phyloP scores from a whole-genome alignment of 2,888 invertebrate genomes.

The Troides helena region DNA sequence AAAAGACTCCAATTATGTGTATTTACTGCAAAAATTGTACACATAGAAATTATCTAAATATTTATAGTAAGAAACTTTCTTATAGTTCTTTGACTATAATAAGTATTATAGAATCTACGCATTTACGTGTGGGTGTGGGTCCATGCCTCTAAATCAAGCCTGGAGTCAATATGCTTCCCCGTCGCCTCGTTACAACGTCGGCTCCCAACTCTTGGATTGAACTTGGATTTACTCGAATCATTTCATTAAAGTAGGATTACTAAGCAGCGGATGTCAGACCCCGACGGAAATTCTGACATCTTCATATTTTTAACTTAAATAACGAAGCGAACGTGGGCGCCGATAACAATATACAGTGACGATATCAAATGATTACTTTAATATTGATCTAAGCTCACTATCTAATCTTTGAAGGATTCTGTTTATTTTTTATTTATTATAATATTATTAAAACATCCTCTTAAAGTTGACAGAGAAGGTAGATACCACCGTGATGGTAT shows the following conservation, averaged over 20 bases:
- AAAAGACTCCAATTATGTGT: too few species aligned
- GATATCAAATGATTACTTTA: conserved; percentile 4
- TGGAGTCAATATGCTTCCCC: conserved; percentile 18
- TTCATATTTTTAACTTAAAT: conserved; percentile 14
- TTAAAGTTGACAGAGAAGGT: too few species aligned
- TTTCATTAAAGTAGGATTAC: conserved; percentile 29
- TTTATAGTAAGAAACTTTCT: background rate
- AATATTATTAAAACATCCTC: too few species aligned
- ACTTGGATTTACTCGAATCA: conserved; percentile 22
- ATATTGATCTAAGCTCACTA: background rate
- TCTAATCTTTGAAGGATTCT: background rate
- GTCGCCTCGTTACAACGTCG: conserved; percentile 30
- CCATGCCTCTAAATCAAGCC: conserved; percentile 38
- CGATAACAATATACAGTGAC: conserved; percentile 10
- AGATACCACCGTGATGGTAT: too few species aligned
- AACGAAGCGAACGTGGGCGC: conserved; percentile 18
- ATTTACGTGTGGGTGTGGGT: conserved; percentile 35
- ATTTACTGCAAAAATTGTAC: too few species aligned
- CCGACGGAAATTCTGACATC: conserved; percentile 19
- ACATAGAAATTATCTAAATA: too few species aligned
- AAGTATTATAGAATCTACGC: conserved; percentile 14
- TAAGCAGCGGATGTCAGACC: conserved; percentile 12
- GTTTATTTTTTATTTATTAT: too few species aligned
- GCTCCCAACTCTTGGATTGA: conserved; percentile 12
- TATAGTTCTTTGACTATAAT: conserved; percentile 15